phyloP scores from a whole-genome alignment of 2,888 invertebrate genomes.

The Phortica magna region DNA sequence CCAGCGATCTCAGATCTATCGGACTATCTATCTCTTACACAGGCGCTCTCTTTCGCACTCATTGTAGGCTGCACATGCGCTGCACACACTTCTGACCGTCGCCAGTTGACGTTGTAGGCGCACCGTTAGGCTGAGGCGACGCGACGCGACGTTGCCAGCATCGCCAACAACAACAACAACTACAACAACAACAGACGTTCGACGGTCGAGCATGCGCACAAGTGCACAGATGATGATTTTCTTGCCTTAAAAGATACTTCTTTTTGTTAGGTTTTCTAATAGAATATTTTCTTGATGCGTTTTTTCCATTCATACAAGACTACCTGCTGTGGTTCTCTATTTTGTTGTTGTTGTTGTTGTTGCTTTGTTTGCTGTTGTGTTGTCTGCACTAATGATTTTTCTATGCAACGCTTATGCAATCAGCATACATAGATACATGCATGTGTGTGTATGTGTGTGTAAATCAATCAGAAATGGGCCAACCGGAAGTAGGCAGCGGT shows the following conservation, averaged over 20 bases:
- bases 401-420: constrained; percentile 63
- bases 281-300: background rate
- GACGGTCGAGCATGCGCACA: constrained; percentile 12
- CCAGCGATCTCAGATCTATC: background rate
- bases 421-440: constrained; percentile 42
- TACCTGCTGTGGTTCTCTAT: constrained; percentile 36
- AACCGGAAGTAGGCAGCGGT: constrained; percentile 48
- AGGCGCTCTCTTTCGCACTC: background rate
- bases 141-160: too few species aligned
- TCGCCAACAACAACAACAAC: background rate
- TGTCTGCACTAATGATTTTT: constrained; percentile 67
- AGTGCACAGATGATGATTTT: constrained; percentile 18
- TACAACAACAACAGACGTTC: background rate
- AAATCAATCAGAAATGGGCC: constrained; percentile 31
- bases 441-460: background rate
- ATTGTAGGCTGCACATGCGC: constrained; percentile 56
- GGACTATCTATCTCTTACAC: background rate
- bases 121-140: background rate
- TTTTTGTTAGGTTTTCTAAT: background rate
- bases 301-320: constrained; percentile 21
- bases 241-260: background rate
- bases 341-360: constrained; percentile 26
- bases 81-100: constrained; percentile 34
- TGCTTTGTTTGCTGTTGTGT: constrained; percentile 58
- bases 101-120: background rate